These are phyloP conservation scores for Bufotes viridis DNA, from an alignment of 2,797 vertebrate species.

Conservation along the genomic window DNA sequence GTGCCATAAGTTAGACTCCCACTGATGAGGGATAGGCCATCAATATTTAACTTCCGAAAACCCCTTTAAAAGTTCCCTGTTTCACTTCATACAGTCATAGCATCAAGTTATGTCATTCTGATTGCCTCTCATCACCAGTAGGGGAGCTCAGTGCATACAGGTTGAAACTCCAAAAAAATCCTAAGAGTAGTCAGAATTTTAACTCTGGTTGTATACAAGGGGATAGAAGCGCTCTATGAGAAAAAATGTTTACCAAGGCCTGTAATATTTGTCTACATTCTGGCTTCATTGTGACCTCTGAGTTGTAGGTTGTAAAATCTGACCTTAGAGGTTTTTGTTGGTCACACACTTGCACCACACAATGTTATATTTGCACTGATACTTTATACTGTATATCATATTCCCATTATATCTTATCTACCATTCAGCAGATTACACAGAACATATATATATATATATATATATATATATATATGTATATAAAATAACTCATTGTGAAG, in stretches of 20 bases:
- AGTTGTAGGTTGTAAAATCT: neutral
- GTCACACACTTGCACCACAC: neutral
- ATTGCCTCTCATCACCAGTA: too few species aligned
- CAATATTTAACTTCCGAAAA: too few species aligned
- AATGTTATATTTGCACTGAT: neutral
- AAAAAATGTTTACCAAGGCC: neutral
- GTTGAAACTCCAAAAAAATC: too few species aligned
- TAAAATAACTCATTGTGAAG: neutral
- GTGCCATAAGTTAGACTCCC: too few species aligned
- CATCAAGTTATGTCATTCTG: too few species aligned
- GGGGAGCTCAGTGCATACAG: too few species aligned
- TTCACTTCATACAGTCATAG: too few species aligned
- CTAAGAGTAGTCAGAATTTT: neutral
- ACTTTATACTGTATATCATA: slow-evolving; percentile 33
- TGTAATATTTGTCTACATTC: neutral
- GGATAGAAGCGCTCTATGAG: neutral
- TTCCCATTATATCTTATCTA: slow-evolving; percentile 31
- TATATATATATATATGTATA: too few species aligned
- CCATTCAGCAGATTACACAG: slow-evolving; percentile 12
- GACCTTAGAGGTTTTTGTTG: too few species aligned
- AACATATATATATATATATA: neutral
- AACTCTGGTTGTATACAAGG: neutral
- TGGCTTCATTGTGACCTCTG: neutral
- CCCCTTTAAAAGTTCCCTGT: too few species aligned
- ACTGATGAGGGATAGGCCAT: too few species aligned